phyloP scores from a whole-genome alignment of 2,888 invertebrate genomes.

The Pinctada fucata region DNA sequence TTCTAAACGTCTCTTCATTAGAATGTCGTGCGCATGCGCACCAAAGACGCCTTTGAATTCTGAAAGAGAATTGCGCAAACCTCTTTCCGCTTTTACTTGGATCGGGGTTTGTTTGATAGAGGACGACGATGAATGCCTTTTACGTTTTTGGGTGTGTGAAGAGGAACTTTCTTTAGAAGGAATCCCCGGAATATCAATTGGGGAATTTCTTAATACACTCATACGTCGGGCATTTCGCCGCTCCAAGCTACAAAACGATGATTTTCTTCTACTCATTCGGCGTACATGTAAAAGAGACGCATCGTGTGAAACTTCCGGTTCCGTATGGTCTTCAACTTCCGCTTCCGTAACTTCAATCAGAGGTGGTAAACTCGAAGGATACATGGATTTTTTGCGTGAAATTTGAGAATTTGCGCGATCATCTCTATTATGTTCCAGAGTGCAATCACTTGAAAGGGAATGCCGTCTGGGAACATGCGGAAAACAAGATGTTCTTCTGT shows the following conservation, averaged over 20 bases:
- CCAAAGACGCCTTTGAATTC: not conserved
- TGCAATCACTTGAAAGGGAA: not conserved
- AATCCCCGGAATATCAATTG: not conserved
- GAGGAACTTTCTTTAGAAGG: not conserved
- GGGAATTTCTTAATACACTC: not conserved
- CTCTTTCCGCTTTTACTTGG: not conserved
- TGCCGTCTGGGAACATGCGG: not conserved
- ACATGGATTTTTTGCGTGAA: not conserved
- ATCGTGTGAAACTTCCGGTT: not conserved
- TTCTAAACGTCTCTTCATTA: slow-evolving; percentile 34
- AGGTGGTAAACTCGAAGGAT: not conserved
- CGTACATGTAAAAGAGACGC: not conserved
- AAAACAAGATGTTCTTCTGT: not conserved
- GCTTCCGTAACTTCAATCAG: not conserved
- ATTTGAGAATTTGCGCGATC: not conserved
- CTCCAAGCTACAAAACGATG: not conserved
- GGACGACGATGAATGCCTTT: not conserved
- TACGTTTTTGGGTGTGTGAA: not conserved
- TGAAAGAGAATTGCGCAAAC: not conserved
- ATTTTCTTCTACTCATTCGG: not conserved
- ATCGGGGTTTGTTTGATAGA: not conserved
- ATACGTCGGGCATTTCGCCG: not conserved
- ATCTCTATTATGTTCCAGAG: not conserved
- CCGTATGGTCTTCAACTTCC: not conserved
- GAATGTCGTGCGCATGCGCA: slow-evolving; percentile 12